These are phyloP conservation scores for Parapristionchus giblindavisi DNA, from an alignment of 2,888 invertebrate genomes.

Conservation along the genomic window DNA sequence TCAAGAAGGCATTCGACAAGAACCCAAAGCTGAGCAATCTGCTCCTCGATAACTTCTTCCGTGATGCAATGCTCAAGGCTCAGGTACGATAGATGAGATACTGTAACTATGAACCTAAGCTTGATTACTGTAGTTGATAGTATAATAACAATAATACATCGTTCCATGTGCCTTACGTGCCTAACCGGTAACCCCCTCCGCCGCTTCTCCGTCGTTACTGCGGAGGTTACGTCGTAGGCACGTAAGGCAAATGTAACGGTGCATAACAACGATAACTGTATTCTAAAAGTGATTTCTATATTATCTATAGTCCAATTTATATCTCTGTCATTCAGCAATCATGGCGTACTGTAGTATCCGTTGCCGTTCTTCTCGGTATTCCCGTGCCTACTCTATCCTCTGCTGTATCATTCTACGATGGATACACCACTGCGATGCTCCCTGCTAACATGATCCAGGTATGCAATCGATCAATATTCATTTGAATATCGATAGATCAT, in stretches of 20 bases:
- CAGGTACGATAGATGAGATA: constrained; percentile 73
- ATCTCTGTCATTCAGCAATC: constrained; percentile 74
- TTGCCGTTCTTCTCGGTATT: constrained; percentile 80
- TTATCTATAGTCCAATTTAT: too few species aligned
- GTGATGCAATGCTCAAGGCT: constrained; percentile 81
- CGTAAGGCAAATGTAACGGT: too few species aligned
- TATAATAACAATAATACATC: too few species aligned
- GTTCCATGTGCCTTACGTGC: too few species aligned
- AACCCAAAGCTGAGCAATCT: constrained; percentile 87
- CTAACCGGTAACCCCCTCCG: too few species aligned
- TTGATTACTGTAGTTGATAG: neutral
- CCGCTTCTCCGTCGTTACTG: too few species aligned
- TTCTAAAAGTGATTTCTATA: too few species aligned
- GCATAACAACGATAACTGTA: too few species aligned
- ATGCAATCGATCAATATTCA: constrained; percentile 69
- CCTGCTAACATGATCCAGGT: constrained; percentile 92
- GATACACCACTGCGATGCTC: constrained; percentile 84
- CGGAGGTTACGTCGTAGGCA: too few species aligned
- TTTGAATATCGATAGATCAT: neutral
- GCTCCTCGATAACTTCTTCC: constrained; percentile 91
- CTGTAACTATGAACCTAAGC: neutral
- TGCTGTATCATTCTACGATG: constrained; percentile 96
- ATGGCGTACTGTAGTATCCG: constrained; percentile 84
- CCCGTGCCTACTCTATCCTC: constrained; percentile 92
- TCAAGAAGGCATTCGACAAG: constrained; percentile 90